Conservation (phyloP, 2,113 vertebrate species). For the Trichechus manatus region DNA sequence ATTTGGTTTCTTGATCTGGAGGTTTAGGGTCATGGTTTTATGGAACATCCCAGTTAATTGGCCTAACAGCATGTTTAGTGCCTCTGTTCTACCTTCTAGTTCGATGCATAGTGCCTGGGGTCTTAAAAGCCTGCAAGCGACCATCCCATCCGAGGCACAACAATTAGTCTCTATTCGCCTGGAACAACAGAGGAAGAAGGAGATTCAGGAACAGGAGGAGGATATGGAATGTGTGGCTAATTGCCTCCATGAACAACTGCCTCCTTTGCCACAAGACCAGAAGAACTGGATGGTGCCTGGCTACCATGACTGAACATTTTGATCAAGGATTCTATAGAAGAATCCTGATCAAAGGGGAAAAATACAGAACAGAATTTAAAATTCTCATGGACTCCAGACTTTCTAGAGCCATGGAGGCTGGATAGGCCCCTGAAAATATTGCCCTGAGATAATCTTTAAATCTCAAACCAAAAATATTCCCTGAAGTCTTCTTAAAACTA, state of each 20-base stretch:
- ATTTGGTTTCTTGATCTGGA: not conserved
- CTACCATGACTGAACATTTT: not conserved
- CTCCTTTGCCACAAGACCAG: not conserved
- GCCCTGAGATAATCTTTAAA: too few species aligned
- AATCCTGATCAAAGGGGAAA: too few species aligned
- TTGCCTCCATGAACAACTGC: not conserved
- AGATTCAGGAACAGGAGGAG: not conserved
- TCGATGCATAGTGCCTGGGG: not conserved
- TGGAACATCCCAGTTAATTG: not conserved
- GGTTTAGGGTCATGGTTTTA: not conserved
- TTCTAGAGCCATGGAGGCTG: too few species aligned
- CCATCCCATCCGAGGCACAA: not conserved
- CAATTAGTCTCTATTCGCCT: not conserved
- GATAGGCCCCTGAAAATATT: too few species aligned
- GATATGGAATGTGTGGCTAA: not conserved
- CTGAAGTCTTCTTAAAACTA: too few species aligned
- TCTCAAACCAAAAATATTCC: too few species aligned
- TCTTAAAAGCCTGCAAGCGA: not conserved
- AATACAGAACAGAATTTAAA: too few species aligned
- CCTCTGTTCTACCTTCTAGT: not conserved
- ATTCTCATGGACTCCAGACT: too few species aligned
- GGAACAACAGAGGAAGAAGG: not conserved
- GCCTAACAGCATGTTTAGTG: not conserved
- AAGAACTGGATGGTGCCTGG: not conserved
- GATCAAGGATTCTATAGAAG: too few species aligned